Evolutionary conservation across 2,888 invertebrate species (phyloP), one percentile per base, ranked within the genome.

Genomic region (Apamea anceps): DNA sequence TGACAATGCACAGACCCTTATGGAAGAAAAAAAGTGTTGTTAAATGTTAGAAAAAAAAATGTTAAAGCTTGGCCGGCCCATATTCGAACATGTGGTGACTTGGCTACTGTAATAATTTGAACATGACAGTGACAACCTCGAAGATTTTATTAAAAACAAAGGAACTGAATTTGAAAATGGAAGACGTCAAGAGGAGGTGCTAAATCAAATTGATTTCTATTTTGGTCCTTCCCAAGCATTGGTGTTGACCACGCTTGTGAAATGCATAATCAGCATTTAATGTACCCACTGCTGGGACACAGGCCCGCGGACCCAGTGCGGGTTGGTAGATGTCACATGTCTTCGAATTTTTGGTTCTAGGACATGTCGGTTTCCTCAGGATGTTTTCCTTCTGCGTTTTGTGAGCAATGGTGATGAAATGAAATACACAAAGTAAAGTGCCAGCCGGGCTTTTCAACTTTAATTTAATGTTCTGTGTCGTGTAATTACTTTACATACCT

Each of bases 1-100:
- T 79, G 84, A 88, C 85, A 87, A 89, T 86, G 81, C 85, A 84
- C 70, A 37, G 71, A 79, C 75, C 66, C n/a, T 81, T 82, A 67
- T 28, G 37, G 45, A 54, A 13, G 25, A 45, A 79, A 85, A 85
- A 82, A 76, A 37, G 0, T 25, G 0, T 13, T 62, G 65, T 66
- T 18, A 63, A 62, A 51, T 45, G 32, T n/a, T 66, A 28, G 1
- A 77, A 48, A 48, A 48, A 48, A 48, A 15, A 48, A 4, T 80
- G 73, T 66, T 32, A 37, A 51, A 63, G 57, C 1, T 71, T 2
- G 12, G 54, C 13, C 37, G 62, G 63, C 67, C 74, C 81, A 60
- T 6, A 63, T 63, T 45, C 51, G 0, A 72, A 85, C 84, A 84
- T 37, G 77, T 84, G 84, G 28, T 48, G 25, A 21, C 1, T 51